Evolutionary conservation across 2,888 invertebrate genomes (phyloP).

Genomic region (Flabesymbios commensalis): DNA sequence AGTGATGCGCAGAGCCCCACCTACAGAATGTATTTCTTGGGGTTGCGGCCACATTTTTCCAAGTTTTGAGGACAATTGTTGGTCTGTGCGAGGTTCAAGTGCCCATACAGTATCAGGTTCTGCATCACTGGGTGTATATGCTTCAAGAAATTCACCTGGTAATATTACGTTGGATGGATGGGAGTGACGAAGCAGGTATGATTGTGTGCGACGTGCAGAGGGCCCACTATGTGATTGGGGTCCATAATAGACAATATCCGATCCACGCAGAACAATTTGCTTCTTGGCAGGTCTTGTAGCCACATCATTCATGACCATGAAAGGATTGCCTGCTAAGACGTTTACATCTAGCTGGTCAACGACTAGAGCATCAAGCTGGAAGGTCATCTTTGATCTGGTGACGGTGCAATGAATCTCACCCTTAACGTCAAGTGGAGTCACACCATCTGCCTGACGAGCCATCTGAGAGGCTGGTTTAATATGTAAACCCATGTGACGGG

Average conservation of each 20-base stretch:
- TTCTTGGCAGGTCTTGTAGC: conserved; percentile 2
- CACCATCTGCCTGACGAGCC: conserved; percentile 1
- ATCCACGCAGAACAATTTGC: background rate
- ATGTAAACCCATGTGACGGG: background rate
- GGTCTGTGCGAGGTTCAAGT: no score
- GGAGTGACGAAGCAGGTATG: background rate
- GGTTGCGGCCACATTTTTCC: no score
- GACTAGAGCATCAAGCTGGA: conserved; percentile 1
- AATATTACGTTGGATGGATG: background rate
- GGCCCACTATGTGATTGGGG: background rate
- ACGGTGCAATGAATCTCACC: background rate
- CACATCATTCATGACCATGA: background rate
- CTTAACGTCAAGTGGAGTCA: background rate
- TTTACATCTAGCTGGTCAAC: conserved; percentile 1
- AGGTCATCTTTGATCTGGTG: background rate
- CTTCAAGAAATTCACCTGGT: conserved; percentile 7
- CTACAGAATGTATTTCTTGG: no score
- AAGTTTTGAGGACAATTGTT: no score
- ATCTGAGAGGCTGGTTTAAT: background rate
- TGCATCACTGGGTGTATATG: no score
- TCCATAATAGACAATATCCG: conserved; percentile 5
- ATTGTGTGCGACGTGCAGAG: background rate
- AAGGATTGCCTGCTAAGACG: background rate
- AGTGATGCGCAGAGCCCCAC: no score
- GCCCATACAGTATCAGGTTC: no score